Conservation (phyloP, 1,140 invertebrate genomes). For the Tetramorium alpestre region DNA sequence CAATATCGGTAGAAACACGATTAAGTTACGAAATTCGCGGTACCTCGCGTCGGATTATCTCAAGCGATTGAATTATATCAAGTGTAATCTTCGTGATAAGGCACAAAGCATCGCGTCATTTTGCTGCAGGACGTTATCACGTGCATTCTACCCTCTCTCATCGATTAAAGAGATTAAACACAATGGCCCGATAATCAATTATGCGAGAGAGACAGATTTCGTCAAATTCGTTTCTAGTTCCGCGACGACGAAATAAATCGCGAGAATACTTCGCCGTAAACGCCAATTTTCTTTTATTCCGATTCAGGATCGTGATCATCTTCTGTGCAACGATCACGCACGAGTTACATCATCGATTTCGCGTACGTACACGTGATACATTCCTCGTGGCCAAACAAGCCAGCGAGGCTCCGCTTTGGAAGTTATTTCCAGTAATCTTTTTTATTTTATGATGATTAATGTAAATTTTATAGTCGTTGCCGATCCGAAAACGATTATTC, state of each 20-base stretch:
- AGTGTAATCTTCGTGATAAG: conserved; percentile 1
- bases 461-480: not conserved
- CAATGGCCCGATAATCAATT: not conserved
- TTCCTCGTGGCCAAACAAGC: not conserved
- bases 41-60: not conserved
- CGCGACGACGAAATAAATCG: not conserved
- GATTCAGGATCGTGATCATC: not conserved
- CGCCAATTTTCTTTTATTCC: not conserved
- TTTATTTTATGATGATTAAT: not conserved
- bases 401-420: not conserved
- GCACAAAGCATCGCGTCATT: not conserved
- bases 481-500: not conserved
- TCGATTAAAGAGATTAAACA: not conserved
- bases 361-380: not conserved
- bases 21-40: not conserved
- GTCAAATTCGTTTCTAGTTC: not conserved
- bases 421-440: not conserved
- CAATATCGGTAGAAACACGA: not conserved
- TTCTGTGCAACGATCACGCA: conserved; percentile 13
- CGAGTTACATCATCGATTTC: conserved; percentile 41
- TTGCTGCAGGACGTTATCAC: not conserved
- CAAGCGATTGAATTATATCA: not conserved
- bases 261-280: not conserved
- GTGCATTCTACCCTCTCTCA: not conserved
- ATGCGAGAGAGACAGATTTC: not conserved